Evolutionary conservation across 2,113 vertebrate species (phyloP).

Genomic region (Engystomops pustulosus): DNA sequence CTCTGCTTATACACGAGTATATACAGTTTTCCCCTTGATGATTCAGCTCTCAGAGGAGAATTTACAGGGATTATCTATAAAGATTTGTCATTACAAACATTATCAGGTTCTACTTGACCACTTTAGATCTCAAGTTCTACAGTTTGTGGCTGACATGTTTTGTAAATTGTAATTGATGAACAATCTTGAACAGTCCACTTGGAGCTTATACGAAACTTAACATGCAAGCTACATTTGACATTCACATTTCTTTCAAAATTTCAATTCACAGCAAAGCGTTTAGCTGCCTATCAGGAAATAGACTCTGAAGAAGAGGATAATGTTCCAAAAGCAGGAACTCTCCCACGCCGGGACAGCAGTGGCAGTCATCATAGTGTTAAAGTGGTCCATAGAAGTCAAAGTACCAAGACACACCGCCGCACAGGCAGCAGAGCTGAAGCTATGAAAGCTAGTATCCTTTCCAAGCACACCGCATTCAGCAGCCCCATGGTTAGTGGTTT

Average conservation of each 20-base stretch:
- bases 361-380: conserved; percentile 86
- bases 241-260: no score
- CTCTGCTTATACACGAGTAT: no score
- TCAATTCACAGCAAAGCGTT: conserved; percentile 78
- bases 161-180: not conserved
- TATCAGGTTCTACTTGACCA: no score
- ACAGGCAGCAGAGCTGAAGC: conserved; percentile 89
- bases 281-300: conserved; percentile 93
- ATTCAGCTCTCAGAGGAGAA: no score
- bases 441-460: conserved; percentile 90
- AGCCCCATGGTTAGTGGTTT: conserved; percentile 90
- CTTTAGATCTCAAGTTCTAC: not conserved
- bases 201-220: no score
- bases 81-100: no score
- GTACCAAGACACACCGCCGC: conserved; percentile 89
- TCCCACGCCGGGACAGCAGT: conserved; percentile 82
- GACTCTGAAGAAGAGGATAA: conserved; percentile 93
- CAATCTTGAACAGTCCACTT: no score
- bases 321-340: conserved; percentile 75
- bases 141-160: not conserved
- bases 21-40: no score
- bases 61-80: no score
- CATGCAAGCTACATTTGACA: no score
- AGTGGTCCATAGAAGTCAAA: conserved; percentile 82
- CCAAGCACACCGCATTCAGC: conserved; percentile 94